Conservation (phyloP, 2,797 vertebrate genomes). For the Eurystomus glaucurus region DNA sequence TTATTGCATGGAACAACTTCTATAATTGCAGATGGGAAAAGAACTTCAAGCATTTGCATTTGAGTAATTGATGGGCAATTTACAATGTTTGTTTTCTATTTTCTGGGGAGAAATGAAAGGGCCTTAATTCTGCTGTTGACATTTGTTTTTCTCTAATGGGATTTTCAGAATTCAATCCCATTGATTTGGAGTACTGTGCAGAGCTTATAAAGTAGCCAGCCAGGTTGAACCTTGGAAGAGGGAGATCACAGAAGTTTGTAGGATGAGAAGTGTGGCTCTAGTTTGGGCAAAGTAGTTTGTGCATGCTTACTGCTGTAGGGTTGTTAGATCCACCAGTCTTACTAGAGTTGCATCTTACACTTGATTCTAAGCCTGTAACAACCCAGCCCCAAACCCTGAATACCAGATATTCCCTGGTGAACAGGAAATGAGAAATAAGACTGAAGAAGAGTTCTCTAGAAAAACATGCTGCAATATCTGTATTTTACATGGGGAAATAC, state of each 20-base stretch:
- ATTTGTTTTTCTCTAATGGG: constrained; percentile 27
- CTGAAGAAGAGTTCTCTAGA: neutral
- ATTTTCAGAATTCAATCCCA: constrained; percentile 5
- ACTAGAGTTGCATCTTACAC: neutral
- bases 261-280: neutral
- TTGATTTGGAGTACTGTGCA: neutral
- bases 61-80: constrained; percentile 65
- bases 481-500: neutral
- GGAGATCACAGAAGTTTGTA: neutral
- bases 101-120: constrained; percentile 49
- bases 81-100: constrained; percentile 41
- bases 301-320: neutral
- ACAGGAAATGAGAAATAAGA: neutral
- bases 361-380: neutral
- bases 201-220: neutral
- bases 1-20: constrained; percentile 37
- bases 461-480: neutral
- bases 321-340: neutral
- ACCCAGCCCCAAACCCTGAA: neutral
- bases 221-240: neutral
- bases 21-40: constrained; percentile 51
- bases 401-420: neutral
- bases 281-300: neutral
- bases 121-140: constrained; percentile 29
- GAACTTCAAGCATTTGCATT: constrained; percentile 34